phyloP scores from a whole-genome alignment of 2,113 vertebrate genomes.

The Ailuropoda melanoleuca region DNA sequence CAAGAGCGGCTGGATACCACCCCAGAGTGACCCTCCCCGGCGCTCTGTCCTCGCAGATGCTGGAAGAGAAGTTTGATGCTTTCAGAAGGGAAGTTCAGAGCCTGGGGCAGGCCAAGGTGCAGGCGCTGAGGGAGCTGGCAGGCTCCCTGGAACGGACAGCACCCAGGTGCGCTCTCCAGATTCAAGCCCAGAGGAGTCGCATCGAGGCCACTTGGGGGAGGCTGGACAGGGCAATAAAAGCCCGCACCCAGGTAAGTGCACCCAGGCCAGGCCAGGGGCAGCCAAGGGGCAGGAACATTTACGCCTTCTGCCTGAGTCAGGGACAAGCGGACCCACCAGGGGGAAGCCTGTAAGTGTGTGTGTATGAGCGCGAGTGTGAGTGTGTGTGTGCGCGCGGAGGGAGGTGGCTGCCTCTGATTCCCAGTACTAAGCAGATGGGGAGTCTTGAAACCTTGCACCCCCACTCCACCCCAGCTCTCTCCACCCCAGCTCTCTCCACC shows the following conservation, averaged over 20 bases:
- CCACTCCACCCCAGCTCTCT: not conserved
- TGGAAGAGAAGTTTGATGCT: conserved; percentile 90
- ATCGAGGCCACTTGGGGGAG: conserved; percentile 87
- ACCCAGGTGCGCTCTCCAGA: conserved; percentile 76
- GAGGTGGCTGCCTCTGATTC: not conserved
- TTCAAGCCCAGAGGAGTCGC: conserved; percentile 81
- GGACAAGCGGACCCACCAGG: not conserved
- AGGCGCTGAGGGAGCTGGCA: conserved; percentile 84
- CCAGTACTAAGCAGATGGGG: not conserved
- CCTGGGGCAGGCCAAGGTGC: conserved; percentile 87
- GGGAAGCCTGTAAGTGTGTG: rapidly evolving
- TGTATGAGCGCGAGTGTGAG: not conserved
- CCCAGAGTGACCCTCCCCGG: not conserved
- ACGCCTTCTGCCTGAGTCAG: not conserved
- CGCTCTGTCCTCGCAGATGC: conserved; percentile 78
- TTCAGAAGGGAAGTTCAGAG: conserved; percentile 87
- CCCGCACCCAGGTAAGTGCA: conserved; percentile 85
- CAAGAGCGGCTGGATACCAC: not conserved
- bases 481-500: too few relatives aligned
- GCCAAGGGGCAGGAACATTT: not conserved
- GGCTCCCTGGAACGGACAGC: conserved; percentile 77
- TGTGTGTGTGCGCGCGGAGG: rapidly evolving
- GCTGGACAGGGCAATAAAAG: conserved; percentile 83
- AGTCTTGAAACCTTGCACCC: not conserved
- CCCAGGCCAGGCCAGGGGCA: too few relatives aligned